These are phyloP conservation scores for Lepidurus apus DNA, from an alignment of 1,140 invertebrate genomes.

Conservation along the genomic window DNA sequence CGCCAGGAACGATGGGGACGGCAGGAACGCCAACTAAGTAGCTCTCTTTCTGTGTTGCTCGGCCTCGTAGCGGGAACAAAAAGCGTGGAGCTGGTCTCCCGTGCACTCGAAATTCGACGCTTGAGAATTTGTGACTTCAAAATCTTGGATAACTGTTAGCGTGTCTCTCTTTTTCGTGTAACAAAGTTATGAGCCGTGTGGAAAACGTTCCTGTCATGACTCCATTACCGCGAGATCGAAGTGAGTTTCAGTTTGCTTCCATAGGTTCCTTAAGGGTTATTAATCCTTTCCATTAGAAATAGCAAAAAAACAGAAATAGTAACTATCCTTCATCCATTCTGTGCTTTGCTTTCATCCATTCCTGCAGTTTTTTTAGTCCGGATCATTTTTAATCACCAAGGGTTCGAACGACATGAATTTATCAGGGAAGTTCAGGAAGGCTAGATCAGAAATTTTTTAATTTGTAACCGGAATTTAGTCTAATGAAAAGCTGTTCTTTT, in stretches of 20 bases:
- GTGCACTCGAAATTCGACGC: not conserved
- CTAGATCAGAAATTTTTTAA: too few relatives aligned
- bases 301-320: too few relatives aligned
- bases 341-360: too few relatives aligned
- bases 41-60: not conserved
- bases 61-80: not conserved
- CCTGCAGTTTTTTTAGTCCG: too few relatives aligned
- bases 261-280: not conserved
- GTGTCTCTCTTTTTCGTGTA: not conserved
- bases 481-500: too few relatives aligned
- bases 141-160: not conserved
- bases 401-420: too few relatives aligned
- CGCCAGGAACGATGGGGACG: too few relatives aligned
- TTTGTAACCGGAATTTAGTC: too few relatives aligned
- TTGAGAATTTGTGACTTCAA: not conserved
- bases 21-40: not conserved
- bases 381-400: too few relatives aligned
- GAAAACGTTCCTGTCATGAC: not conserved
- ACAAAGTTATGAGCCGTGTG: constrained; percentile 1
- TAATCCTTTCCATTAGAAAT: too few relatives aligned
- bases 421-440: too few relatives aligned
- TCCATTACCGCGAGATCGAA: not conserved
- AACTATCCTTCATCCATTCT: too few relatives aligned
- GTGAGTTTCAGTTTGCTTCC: not conserved
- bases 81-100: constrained; percentile 13